A percentile compares a stretch with the other conserved stretches of the same genome.
Evolutionary conservation across 2,888 invertebrate genomes (phyloP).

Genomic region (Spodoptera littoralis): DNA sequence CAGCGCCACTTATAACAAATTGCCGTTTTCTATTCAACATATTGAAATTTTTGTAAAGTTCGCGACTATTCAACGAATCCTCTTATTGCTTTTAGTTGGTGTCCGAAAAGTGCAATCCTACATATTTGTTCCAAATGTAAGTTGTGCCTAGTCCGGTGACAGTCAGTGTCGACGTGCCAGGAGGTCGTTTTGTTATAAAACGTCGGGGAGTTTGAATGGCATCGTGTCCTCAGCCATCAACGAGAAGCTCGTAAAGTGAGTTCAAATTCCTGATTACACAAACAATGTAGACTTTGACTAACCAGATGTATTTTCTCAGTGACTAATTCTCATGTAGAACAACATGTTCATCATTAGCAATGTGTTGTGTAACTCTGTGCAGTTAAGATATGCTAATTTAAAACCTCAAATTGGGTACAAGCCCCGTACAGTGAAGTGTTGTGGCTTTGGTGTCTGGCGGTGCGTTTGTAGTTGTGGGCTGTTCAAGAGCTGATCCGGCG

Average conservation of each 20-base stretch:
- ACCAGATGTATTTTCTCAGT: conserved; percentile 50
- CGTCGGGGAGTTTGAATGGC: conserved; percentile 12
- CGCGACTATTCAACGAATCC: conserved; percentile 46
- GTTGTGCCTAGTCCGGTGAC: conserved; percentile 28
- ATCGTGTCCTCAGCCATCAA: conserved; percentile 2
- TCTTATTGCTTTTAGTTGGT: conserved; percentile 53
- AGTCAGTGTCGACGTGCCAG: conserved; percentile 14
- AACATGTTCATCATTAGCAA: conserved; percentile 62
- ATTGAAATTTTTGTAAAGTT: conserved; percentile 73
- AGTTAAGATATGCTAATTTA: conserved; percentile 74
- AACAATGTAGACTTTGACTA: conserved; percentile 53
- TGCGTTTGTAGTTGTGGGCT: conserved; percentile 56
- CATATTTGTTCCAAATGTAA: conserved; percentile 34
- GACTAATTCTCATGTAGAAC: conserved; percentile 44
- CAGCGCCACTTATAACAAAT: conserved; percentile 77
- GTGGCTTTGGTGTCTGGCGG: conserved; percentile 61
- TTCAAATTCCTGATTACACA: conserved; percentile 30
- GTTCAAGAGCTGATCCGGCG: conserved; percentile 55
- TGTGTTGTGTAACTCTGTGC: conserved; percentile 61
- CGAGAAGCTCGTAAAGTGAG: conserved; percentile 15
- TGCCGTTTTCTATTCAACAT: conserved; percentile 78
- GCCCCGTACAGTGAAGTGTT: conserved; percentile 58
- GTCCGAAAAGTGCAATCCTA: conserved; percentile 48
- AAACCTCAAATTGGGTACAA: conserved; percentile 70
- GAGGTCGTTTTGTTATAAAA: conserved; percentile 26